These are phyloP conservation scores for Aphelinus atriplicis DNA, from an alignment of 1,140 invertebrate species.

Conservation along the genomic window DNA sequence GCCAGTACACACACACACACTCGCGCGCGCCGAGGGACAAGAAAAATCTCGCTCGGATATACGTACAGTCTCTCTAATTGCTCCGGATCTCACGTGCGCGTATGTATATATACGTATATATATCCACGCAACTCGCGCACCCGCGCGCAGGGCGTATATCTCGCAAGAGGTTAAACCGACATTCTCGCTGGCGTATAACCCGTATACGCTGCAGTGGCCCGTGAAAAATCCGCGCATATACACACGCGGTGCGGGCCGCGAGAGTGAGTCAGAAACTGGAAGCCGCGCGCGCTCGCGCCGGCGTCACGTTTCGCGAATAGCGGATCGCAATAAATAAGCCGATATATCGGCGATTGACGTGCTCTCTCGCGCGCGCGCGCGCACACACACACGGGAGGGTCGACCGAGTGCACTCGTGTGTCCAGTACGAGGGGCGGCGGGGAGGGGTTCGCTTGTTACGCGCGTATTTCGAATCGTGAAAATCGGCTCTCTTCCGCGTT, in stretches of 20 bases:
- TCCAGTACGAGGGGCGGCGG: neutral
- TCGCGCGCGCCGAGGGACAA: no score
- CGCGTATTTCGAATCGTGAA: conserved; percentile 30
- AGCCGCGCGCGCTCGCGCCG: conserved; percentile 51
- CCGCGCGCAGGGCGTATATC: no score
- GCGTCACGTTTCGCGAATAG: conserved; percentile 58
- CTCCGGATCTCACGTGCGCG: no score
- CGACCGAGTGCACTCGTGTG: neutral
- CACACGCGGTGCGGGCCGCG: conserved; percentile 24
- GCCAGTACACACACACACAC: no score
- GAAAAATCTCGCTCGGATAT: no score
- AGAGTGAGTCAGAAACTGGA: conserved; percentile 57
- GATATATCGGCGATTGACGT: conserved; percentile 58
- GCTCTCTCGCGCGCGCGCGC: no score
- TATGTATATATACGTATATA: no score
- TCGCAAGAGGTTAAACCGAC: no score
- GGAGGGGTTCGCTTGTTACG: conserved; percentile 15
- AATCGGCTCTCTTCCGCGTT: conserved; percentile 26
- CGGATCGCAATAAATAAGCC: conserved; percentile 62
- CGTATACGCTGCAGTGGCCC: no score
- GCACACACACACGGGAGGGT: conserved; percentile 27
- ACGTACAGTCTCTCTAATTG: no score
- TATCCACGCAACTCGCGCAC: no score
- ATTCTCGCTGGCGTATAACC: no score
- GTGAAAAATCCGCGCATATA: neutral